phyloP scores from a whole-genome alignment of 2,113 vertebrate species.

The Ailuropoda melanoleuca region DNA sequence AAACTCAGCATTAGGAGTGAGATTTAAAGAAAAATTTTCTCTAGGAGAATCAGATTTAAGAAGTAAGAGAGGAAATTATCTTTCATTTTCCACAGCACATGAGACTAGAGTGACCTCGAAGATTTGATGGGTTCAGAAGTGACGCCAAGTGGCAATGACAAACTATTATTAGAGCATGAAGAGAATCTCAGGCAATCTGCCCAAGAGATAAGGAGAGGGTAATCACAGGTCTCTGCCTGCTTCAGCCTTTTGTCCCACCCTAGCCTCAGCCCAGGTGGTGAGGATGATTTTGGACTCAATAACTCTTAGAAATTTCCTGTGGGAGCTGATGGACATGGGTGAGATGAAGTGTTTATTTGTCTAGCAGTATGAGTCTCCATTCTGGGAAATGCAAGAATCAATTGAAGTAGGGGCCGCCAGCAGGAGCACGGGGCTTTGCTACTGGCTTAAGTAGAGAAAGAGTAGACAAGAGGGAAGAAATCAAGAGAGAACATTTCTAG shows the following conservation, averaged over 20 bases:
- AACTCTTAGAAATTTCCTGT: background rate
- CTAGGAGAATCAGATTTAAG: background rate
- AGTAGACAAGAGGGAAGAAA: background rate
- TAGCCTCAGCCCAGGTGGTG: background rate
- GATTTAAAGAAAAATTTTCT: background rate
- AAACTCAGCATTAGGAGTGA: background rate
- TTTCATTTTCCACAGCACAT: background rate
- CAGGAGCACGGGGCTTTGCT: background rate
- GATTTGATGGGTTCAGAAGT: constrained; percentile 18
- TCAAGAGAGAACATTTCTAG: background rate
- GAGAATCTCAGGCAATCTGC: background rate
- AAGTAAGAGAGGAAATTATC: constrained; percentile 32
- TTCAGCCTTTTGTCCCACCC: background rate
- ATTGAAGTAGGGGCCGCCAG: background rate
- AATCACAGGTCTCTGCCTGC: background rate
- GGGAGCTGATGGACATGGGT: background rate
- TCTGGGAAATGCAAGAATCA: background rate
- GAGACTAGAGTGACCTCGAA: background rate
- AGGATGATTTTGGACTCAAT: background rate
- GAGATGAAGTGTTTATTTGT: background rate
- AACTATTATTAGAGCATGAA: background rate
- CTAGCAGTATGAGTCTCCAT: background rate
- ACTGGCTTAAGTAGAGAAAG: background rate
- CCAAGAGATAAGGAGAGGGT: background rate
- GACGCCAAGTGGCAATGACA: constrained; percentile 7